Evolutionary conservation across 1,140 invertebrate genomes (phyloP).

Genomic region (Xylocopa sonorina): DNA sequence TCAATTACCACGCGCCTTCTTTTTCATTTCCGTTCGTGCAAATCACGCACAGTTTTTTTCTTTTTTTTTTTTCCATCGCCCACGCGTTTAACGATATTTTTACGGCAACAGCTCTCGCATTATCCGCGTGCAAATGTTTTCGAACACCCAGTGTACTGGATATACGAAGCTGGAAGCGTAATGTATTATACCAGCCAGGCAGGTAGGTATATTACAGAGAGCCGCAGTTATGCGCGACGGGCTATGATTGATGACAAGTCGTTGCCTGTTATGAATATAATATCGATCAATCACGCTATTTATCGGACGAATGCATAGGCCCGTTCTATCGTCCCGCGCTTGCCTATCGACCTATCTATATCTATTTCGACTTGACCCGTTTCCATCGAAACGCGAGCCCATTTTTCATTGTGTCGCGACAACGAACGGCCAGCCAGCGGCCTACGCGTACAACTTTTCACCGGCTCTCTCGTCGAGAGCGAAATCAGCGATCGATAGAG

Average conservation of each 20-base stretch:
- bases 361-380: conserved; percentile 67
- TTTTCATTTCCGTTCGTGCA: too few relatives aligned
- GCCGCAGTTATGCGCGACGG: conserved; percentile 68
- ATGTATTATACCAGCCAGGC: conserved; percentile 73
- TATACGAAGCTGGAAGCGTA: conserved; percentile 69
- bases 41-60: background rate
- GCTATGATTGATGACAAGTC: conserved; percentile 80
- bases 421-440: too few relatives aligned
- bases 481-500: too few relatives aligned
- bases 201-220: conserved; percentile 73
- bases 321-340: conserved; percentile 74
- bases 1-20: too few relatives aligned
- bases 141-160: conserved; percentile 68
- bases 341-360: conserved; percentile 62
- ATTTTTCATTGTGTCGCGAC: conserved; percentile 69
- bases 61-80: background rate
- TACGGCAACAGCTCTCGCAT: background rate
- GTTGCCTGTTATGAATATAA: conserved; percentile 81
- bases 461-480: too few relatives aligned
- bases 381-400: conserved; percentile 64
- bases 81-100: background rate
- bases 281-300: conserved; percentile 81
- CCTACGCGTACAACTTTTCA: conserved; percentile 44
- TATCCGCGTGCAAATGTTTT: conserved; percentile 58
- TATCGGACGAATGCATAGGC: conserved; percentile 76